Conservation (phyloP, 2,797 vertebrate genomes). For the Chanos chanos region DNA sequence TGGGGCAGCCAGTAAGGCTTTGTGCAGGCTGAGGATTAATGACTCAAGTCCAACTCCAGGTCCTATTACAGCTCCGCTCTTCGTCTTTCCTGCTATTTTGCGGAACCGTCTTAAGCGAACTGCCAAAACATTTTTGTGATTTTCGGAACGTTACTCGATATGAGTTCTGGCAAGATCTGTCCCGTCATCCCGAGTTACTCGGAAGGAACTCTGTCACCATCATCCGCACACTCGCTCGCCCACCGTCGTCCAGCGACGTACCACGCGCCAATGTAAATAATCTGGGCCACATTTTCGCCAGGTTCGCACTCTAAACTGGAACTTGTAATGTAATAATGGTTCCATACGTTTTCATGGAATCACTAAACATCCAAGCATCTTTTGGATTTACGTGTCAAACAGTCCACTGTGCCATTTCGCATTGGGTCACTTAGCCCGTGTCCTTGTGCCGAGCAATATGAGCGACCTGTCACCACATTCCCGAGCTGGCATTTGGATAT, state of each 20-base stretch:
- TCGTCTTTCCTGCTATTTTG: conserved; percentile 38
- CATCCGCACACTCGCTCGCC: conserved; percentile 1
- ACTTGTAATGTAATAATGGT: no score
- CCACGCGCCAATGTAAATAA: conserved; percentile 46
- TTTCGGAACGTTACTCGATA: conserved; percentile 60
- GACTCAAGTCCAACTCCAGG: background rate
- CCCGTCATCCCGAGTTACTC: conserved; percentile 60
- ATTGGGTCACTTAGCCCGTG: no score
- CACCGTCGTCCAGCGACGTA: background rate
- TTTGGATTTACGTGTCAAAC: no score
- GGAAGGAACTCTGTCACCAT: conserved; percentile 66
- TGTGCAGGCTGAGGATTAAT: conserved; percentile 10
- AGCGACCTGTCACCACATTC: no score
- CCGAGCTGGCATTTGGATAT: no score
- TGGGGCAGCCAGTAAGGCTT: background rate
- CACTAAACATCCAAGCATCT: no score
- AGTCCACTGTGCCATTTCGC: no score
- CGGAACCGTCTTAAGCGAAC: conserved; percentile 50
- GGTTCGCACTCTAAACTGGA: no score
- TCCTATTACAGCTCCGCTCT: background rate
- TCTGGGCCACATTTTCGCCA: no score
- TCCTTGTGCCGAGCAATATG: no score
- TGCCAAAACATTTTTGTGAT: conserved; percentile 58
- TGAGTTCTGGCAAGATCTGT: conserved; percentile 47
- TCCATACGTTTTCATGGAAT: no score